Conservation (phyloP, 2,113 vertebrate genomes). For the Neogale vison region DNA sequence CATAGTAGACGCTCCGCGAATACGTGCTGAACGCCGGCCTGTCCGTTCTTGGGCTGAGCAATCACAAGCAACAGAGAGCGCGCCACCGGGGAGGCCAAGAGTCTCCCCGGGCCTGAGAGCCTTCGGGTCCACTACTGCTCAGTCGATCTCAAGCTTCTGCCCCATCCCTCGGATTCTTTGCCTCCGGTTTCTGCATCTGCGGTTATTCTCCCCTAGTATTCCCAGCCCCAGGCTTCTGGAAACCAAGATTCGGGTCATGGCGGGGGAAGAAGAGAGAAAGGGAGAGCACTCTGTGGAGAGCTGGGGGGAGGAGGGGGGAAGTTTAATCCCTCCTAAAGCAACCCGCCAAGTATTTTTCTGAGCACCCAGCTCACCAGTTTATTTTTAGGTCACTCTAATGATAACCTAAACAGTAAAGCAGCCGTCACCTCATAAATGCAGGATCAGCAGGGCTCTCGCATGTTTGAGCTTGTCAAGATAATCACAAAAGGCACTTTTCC, state of each 20-base stretch:
- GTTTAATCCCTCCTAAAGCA: not conserved
- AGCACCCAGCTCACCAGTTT: conserved; percentile 52
- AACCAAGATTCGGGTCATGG: not conserved
- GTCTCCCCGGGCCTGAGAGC: not conserved
- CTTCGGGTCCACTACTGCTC: not conserved
- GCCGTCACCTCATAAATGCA: conserved; percentile 50
- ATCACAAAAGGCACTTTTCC: conserved; percentile 58
- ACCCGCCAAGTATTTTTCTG: conserved; percentile 27
- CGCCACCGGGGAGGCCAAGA: not conserved
- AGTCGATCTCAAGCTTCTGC: not conserved
- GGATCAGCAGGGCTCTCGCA: conserved; percentile 40
- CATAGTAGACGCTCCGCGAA: not conserved
- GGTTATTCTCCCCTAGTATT: not conserved
- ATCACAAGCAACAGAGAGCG: not conserved
- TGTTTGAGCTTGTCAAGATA: conserved; percentile 71
- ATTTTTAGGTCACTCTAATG: conserved; percentile 63
- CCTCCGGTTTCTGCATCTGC: not conserved
- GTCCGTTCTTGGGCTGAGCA: not conserved
- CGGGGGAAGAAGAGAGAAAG: not conserved
- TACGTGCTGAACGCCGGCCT: not conserved
- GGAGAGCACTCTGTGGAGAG: not conserved
- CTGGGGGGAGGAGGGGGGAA: not conserved
- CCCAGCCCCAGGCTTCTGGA: not conserved
- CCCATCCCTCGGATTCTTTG: not conserved
- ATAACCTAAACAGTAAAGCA: conserved; percentile 58